Conservation (phyloP, 1,140 invertebrate genomes). For the Anastrepha obliqua region DNA sequence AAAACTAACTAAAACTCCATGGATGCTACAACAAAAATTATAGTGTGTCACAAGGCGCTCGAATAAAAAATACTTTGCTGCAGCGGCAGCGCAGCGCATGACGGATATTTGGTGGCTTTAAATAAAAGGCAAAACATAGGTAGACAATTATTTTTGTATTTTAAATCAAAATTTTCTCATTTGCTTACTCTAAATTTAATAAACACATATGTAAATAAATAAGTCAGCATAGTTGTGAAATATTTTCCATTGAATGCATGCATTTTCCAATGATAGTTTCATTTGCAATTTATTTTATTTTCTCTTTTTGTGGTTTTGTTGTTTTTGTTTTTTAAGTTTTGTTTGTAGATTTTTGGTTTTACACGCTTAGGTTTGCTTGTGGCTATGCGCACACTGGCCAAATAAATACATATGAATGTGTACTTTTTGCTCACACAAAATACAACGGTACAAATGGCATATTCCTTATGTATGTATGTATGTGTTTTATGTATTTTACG, state of each 20-base stretch:
- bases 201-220: background rate
- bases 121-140: too few species aligned
- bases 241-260: slow-evolving; percentile 33
- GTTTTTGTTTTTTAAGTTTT: background rate
- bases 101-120: too few species aligned
- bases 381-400: background rate
- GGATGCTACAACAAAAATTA: too few species aligned
- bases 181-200: background rate
- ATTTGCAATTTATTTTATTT: too few species aligned
- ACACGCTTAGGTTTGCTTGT: background rate
- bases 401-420: background rate
- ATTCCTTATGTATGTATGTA: background rate
- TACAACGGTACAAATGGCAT: background rate
- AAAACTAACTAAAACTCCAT: too few species aligned
- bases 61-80: too few species aligned
- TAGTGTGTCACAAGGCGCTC: too few species aligned
- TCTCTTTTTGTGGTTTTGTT: background rate
- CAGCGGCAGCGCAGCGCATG: too few species aligned
- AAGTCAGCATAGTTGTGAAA: background rate
- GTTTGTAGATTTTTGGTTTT: background rate
- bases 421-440: background rate
- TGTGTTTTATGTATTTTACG: background rate
- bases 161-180: too few species aligned
- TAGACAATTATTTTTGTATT: too few species aligned
- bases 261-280: background rate